These are phyloP conservation scores for Myocastor coypus DNA, from an alignment of 2,113 vertebrate genomes.

Conservation along the genomic window DNA sequence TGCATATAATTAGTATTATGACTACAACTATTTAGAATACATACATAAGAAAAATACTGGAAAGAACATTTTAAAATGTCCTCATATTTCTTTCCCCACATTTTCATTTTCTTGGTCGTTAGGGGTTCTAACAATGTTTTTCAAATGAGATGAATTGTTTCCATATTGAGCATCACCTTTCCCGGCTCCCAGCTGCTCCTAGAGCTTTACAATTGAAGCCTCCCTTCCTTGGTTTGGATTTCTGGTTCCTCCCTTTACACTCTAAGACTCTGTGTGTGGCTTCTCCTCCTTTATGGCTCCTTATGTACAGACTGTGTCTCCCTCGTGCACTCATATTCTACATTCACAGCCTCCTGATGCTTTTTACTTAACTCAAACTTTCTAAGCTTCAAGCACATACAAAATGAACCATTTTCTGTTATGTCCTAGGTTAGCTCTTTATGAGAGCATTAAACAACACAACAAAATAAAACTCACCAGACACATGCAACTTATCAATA, in stretches of 20 bases:
- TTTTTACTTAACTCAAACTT: not conserved
- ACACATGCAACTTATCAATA: slow-evolving; percentile 46
- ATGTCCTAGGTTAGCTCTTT: slow-evolving; percentile 26
- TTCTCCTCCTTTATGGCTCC: not conserved
- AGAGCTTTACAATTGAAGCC: not conserved
- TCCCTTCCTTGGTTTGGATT: not conserved
- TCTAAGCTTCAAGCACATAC: not conserved
- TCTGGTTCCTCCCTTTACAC: not conserved
- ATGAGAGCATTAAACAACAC: slow-evolving; percentile 48
- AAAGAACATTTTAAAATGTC: slow-evolving; percentile 30
- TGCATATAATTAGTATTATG: not conserved
- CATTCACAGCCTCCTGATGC: not conserved
- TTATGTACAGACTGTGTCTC: not conserved
- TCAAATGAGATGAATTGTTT: not conserved
- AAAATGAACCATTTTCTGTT: slow-evolving; percentile 6
- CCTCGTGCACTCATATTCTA: not conserved
- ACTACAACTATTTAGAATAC: slow-evolving; percentile 15
- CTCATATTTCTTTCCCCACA: not conserved
- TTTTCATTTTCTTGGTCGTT: slow-evolving; percentile 8
- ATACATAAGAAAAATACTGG: slow-evolving; percentile 23
- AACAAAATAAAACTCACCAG: slow-evolving; percentile 57
- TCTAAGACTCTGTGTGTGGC: not conserved
- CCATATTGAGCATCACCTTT: not conserved
- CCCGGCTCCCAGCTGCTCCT: not conserved
- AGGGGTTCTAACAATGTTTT: slow-evolving; percentile 41